Evolutionary conservation across 2,113 vertebrate species (phyloP), one percentile per base, ranked within the genome.

Genomic region (Rhynchopsitta pachyrhyncha): DNA sequence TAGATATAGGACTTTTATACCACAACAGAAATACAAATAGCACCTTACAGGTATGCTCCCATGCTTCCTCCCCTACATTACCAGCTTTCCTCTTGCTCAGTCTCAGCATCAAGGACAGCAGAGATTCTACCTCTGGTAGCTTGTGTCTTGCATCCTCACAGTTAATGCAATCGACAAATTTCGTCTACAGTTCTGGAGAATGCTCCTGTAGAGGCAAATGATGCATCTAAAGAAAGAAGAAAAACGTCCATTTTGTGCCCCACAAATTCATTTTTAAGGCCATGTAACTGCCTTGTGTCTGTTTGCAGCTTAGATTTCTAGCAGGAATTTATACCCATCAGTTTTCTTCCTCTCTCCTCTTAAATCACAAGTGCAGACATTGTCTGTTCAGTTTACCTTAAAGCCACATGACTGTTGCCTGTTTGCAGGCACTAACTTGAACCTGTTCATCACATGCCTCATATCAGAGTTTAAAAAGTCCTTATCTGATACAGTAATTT

Each of bases 1-100:
- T 81, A 73, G 42, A 73, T 86, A 90, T 64, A 95, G 93, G 49
- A 69, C 68, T 50, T 23, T 64, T 69, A 71, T 39, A 82, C 41
- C 82, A 93, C 69, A 89, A 64, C 5, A 91, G 47, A 88, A 93
- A 94, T 77, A 79, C 25, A 59, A 91, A 77, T 77, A 95, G 94
- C 90, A 94, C 81, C 81, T 80, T 75, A 74, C 57, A 86, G 10
- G 22, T 62, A 57, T 78, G 78, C 5, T 18, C 31, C 49, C 49
- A 46, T 47, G 28, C 46, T 82, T 50, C 22, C 57, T 53, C 47
- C 47, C 3, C 23, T 67, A 50, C 35, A 70, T 64, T 53, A 85
- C 42, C 70, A 87, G 66, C 73, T 74, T 84, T 91, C n/a, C 52
- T 83, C 39, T 69, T 47, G 75, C 7, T 78, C 76, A 86, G 60